phyloP scores from a whole-genome alignment of 2,113 vertebrate species.

The Syrrhaptes paradoxus region DNA sequence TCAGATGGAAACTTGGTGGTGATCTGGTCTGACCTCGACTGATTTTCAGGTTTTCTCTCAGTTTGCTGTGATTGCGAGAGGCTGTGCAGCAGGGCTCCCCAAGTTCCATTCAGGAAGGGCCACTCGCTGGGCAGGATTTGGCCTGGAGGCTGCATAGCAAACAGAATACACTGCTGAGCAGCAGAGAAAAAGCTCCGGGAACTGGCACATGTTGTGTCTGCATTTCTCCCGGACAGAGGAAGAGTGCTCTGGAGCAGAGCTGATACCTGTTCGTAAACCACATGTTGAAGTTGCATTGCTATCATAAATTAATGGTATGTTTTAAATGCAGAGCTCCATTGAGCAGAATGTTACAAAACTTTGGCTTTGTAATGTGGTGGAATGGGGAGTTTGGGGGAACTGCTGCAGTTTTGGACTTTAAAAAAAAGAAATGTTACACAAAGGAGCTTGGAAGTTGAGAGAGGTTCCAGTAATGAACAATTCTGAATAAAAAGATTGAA shows the following conservation, averaged over 20 bases:
- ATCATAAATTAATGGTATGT: not conserved
- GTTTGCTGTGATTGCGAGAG: not conserved
- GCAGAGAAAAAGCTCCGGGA: not conserved
- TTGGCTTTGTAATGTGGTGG: not conserved
- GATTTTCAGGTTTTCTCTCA: not conserved
- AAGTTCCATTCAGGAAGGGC: accelerated
- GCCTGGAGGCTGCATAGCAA: not conserved
- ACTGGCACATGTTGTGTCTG: not conserved
- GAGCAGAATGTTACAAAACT: not conserved
- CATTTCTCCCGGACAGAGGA: not conserved
- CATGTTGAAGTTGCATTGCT: not conserved
- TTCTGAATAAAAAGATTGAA: not conserved
- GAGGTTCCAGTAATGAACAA: not conserved
- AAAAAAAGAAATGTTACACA: not conserved
- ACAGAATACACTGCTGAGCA: not conserved
- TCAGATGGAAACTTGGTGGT: not conserved
- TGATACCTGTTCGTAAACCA: not conserved
- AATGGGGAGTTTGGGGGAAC: not conserved
- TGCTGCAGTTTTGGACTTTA: not conserved
- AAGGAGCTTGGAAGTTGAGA: not conserved
- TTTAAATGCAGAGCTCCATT: not conserved
- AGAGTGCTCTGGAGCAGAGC: not conserved
- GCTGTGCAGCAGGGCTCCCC: not conserved
- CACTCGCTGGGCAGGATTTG: not conserved
- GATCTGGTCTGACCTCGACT: not conserved